Evolutionary conservation across 2,113 vertebrate genomes (phyloP), one percentile per base, ranked within the genome.

Genomic region (Perognathus longimembris): DNA sequence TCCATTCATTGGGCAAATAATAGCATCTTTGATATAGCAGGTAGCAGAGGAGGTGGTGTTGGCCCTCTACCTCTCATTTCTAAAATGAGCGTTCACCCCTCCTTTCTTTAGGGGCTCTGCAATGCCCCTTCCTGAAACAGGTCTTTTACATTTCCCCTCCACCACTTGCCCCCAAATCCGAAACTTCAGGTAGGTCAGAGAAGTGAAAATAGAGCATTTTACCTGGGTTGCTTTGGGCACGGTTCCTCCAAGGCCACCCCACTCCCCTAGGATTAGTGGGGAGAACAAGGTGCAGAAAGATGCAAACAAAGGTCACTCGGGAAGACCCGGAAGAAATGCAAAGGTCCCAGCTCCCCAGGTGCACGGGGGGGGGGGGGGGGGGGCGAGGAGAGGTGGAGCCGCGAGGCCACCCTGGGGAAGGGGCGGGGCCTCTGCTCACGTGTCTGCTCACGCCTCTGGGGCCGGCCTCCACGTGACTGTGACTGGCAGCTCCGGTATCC

Each of bases 181-280:
- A 71, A 76, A 61, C 50, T 73, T 45, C 8, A 73, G 73, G 24
- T 24, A 85, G 42, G 40, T 28, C 38, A 17, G 38, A 14, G 14
- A 64, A 22, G 32, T 38, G 38, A 75, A 81, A 85, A 40, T 20
- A 6, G 18, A 14, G 54, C 67, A 9, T 50, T 81, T 66, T 64
- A 17, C 74, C 66, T 2, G 34, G 3, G n/a, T 26, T 34, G n/a
- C 34, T 32, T 3, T 3, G 20, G 0, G 24, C 0, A 10, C 0
- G 20, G 10, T 0, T 26, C 82, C 59, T 69, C 18, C 24, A 14
- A 45, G 64, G 17, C 36, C 26, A 30, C 69, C 7, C 5, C n/a
- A 30, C 7, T 87, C 34, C 18, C 85, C 28, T 36, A 38, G 54
- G n/a, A 22, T 28, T 3, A 22, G 82, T 28, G 5, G 2, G 28